These are phyloP conservation scores for Gavialis gangeticus DNA, from an alignment of 2,113 vertebrate genomes.

Conservation along the genomic window DNA sequence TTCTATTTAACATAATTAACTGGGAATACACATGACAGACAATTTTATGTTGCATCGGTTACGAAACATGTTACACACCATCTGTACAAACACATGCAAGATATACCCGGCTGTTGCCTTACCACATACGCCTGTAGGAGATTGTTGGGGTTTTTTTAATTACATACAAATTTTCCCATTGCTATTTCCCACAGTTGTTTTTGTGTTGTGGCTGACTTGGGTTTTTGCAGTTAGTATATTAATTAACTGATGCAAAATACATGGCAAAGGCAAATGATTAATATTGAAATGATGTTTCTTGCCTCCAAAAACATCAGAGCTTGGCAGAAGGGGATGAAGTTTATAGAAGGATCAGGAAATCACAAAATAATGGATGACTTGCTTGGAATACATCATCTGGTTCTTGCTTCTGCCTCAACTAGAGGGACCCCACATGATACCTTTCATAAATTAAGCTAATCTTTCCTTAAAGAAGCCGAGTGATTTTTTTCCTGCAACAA, in stretches of 20 bases:
- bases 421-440: background rate
- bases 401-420: background rate
- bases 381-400: slow-evolving; percentile 35
- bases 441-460: slow-evolving; percentile 31
- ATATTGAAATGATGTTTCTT: slow-evolving; percentile 51
- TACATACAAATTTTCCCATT: background rate
- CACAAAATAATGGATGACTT: slow-evolving; percentile 31
- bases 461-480: slow-evolving; percentile 12
- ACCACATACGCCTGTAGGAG: background rate
- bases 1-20: background rate
- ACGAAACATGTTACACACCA: background rate
- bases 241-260: slow-evolving; percentile 40
- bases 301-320: slow-evolving; percentile 57
- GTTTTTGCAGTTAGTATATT: background rate
- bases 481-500: background rate
- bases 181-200: background rate
- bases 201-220: background rate
- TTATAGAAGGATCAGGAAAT: slow-evolving; percentile 49
- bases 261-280: background rate
- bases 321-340: slow-evolving; percentile 50
- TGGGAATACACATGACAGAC: background rate
- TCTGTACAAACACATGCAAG: background rate
- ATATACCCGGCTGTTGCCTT: background rate
- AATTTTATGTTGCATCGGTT: background rate
- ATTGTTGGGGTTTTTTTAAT: background rate